Evolutionary conservation across 1,140 invertebrate species (phyloP).

Genomic region (Drosophila serrata): DNA sequence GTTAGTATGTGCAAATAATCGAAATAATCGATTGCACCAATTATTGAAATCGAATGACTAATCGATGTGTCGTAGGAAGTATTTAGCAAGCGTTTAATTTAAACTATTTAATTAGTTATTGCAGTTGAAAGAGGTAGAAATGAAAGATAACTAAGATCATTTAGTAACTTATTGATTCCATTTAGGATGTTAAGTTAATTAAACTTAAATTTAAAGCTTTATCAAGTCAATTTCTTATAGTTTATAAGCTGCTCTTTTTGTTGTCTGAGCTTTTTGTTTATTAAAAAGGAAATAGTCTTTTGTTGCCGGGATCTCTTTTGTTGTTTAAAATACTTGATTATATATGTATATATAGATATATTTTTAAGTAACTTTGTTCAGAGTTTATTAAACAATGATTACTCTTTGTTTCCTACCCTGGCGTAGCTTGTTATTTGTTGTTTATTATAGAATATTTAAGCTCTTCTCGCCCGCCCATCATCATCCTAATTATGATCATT

Average conservation of each 20-base stretch:
- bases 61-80: conserved; percentile 16
- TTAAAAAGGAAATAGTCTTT: background rate
- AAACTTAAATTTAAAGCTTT: background rate
- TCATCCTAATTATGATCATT: conserved; percentile 43
- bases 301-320: background rate
- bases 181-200: background rate
- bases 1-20: conserved; percentile 43
- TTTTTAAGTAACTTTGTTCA: conserved; percentile 2
- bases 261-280: background rate
- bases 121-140: background rate
- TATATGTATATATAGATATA: background rate
- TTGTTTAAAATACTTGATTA: background rate
- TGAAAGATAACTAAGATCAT: background rate
- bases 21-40: conserved; percentile 33
- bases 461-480: conserved; percentile 11
- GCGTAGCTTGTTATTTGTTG: background rate
- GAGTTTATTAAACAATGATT: conserved; percentile 7
- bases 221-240: background rate
- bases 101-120: background rate
- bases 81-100: background rate
- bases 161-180: background rate
- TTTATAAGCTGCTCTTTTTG: background rate
- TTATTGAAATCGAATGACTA: background rate
- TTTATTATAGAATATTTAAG: background rate
- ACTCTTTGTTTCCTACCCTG: background rate